Evolutionary conservation across 2,113 vertebrate species (phyloP), one percentile per base, ranked within the genome.

Genomic region (Ctenodactylus gundi): DNA sequence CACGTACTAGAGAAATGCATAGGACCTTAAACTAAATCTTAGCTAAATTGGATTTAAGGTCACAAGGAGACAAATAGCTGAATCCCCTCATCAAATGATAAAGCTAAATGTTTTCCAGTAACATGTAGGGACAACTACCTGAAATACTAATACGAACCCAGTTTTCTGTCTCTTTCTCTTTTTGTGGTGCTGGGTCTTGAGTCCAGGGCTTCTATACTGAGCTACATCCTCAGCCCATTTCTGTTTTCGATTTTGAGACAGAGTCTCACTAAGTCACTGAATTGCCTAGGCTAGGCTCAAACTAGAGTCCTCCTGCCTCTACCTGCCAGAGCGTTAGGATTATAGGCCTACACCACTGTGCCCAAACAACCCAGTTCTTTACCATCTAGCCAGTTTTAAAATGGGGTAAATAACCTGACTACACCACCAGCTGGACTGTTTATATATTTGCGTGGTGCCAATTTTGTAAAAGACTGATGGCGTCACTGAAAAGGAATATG

Each of bases 401-500:
- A 91, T 51, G 76, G 39, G 58, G 64, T 83, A n/a, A 90, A 81
- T 39, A 12, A 70, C 55, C 11, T 72, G 64, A 82, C 13, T 91
- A 34, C 58, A 76, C 27, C 70, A 20, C 64, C 91, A 89, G 53
- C 62, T 89, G 75, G 75, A 83, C n/a, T 91, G 25, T 58, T 68
- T 75, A 31, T 31, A 13, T 91, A 57, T 91, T 53, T 85, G 39
- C 72, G 21, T 88, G 64, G 85, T 27, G 51, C 68, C 90, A n/a
- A 73, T 58, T 96, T 93, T 84, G 7, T 87, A 83, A 84, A 93
- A 84, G 68, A 17, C 3, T 91, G 14, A n/a, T 62, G 13, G 13
- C 55, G 72, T 70, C 62, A 85, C 31, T 51, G 9, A 46, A n/a
- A n/a, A 82, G 36, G 41, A 49, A 27, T 64, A 72, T 96, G 90